Evolutionary conservation across 2,888 invertebrate species (phyloP).

Genomic region (Apodemia hepburni): DNA sequence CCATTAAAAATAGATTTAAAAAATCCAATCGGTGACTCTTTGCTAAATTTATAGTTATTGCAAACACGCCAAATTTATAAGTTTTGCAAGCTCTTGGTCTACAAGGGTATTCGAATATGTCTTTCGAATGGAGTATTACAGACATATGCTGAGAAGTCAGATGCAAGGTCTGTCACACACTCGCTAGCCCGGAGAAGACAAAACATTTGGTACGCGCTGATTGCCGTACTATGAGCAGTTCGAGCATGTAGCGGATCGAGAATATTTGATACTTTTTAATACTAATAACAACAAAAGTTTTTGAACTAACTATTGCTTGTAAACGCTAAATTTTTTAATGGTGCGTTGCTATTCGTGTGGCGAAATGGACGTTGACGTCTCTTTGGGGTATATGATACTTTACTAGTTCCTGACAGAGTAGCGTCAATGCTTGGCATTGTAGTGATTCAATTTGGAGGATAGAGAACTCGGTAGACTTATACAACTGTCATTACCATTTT

Average conservation of each 20-base stretch:
- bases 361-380: too few relatives aligned
- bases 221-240: constrained; percentile 44
- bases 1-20: too few relatives aligned
- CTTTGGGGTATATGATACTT: too few relatives aligned
- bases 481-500: too few relatives aligned
- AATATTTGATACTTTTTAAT: constrained; percentile 46
- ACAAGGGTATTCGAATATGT: constrained; percentile 71
- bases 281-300: not conserved
- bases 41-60: not conserved
- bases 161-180: constrained; percentile 35
- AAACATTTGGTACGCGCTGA: constrained; percentile 74
- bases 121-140: constrained; percentile 63
- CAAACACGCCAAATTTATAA: not conserved
- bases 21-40: too few relatives aligned
- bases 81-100: constrained; percentile 42
- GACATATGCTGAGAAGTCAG: constrained; percentile 51
- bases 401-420: too few relatives aligned
- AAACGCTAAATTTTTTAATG: too few relatives aligned
- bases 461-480: too few relatives aligned
- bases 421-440: too few relatives aligned
- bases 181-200: constrained; percentile 54
- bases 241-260: constrained; percentile 26
- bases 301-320: too few relatives aligned
- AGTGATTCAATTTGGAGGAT: too few relatives aligned
- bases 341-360: too few relatives aligned